Evolutionary conservation across 2,113 vertebrate genomes (phyloP), one percentile per base, ranked within the genome.

Genomic region (Siniperca chuatsi): DNA sequence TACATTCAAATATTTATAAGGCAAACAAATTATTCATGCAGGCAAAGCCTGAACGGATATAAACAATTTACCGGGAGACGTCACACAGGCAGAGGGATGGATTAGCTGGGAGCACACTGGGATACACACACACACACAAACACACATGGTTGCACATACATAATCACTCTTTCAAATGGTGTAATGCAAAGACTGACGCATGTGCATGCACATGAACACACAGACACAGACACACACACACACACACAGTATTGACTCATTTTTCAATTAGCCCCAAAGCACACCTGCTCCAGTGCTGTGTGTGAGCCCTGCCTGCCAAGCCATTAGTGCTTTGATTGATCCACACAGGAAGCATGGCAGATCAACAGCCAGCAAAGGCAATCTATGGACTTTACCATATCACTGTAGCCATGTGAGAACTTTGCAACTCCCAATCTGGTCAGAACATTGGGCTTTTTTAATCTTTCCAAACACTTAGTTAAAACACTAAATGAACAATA

Each of bases 1-100:
- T 95, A 90, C 87, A 90, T 93, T 95, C 90, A 95, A 96, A 95
- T 96, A 96, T 96, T 96, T 95, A 96, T 95, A 89, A 94, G 89
- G 80, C 90, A 93, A 93, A 95, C 94, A 90, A 96, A 96, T 96
- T 94, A 96, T 96, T 96, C 87, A 96, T 96, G 94, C 85, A 67
- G 90, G 91, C 88, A 92, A 93, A 90, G 93, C 90, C 88, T 82
- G 90, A 95, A 92, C 93, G 92, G 94, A 96, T 95, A 95, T 94
- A 96, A 95, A 96, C 95, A 94, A 95, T 96, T 96, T 95, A 94
- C 93, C 77, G 88, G 88, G 82, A 93, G 93, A 95, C 87, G 93
- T 92, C 94, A 94, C 89, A 92, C 94, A 88, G 93, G 89, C 90
- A 84, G 85, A 83, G 88, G 87, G 84, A 95, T 87, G 87, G 94